Base-by-base conservation (phyloP, 2,797 vertebrate species). In the Sebastes trivittatus region DNA sequence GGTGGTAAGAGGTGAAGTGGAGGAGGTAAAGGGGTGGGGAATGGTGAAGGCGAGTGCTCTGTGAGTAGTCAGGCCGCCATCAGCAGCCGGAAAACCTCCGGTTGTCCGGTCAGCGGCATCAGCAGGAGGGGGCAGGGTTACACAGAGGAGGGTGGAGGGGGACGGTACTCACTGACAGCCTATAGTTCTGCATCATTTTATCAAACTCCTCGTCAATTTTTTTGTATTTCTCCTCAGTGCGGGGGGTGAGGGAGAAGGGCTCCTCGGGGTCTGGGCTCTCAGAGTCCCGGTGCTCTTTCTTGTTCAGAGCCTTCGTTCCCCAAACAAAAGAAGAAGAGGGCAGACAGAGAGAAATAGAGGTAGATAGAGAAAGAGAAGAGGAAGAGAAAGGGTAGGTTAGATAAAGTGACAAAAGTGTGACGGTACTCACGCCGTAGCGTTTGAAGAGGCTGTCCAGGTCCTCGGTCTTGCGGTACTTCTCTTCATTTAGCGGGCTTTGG, bases 151-250 rank as follows among this genome's bases (percentile, higher is more conserved):
- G 7, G 42, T 42, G 83, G 83, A 61, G 38, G 27, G 83, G 83
- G 77, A 72, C 84, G 93, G 96, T 99, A 99, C 98, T 99, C 98
- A 99, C 98, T 97, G 98, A 96, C 97, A 98, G 97, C 96, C 98
- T 97, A 98, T 99, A 99, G 96, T 96, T 98, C 97, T 98, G 98
- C 98, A 99, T 99, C 98, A 99, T 99, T 98, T 98, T 99, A 99
- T 99, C 98, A 99, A 99, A 99, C 92, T 99, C 98, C 97, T 99
- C 98, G 97, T 99, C 98, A 98, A 99, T 99, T 97, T 98, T 98
- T 98, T 98, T 98, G 98, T 99, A 99, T 96, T 99, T 99, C 97
- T 99, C 98, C 88, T 99, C 97, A 93, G 97, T 99, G 97, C 97
- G 97, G 92, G 98, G 98, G 93, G 98, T 98, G 97, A 99, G 95